Evolutionary conservation across 2,888 invertebrate genomes (phyloP).

Genomic region (Dolichomitus sp.): DNA sequence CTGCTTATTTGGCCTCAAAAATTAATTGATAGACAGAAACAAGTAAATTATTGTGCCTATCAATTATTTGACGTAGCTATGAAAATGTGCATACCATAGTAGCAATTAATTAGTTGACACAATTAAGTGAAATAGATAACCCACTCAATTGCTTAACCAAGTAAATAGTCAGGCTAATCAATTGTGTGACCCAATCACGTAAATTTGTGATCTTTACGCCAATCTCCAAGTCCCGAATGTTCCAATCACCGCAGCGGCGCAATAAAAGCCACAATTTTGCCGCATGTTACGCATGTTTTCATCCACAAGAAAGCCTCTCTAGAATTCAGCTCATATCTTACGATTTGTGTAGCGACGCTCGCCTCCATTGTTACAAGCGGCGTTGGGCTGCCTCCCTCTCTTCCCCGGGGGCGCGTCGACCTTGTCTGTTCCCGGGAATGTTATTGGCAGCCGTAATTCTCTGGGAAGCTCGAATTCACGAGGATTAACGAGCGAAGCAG

Average conservation of each 20-base stretch:
- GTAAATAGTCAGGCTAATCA: no score
- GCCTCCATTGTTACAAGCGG: conserved; percentile 80
- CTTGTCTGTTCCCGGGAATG: conserved; percentile 95
- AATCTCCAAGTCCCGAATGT: neutral
- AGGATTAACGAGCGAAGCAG: conserved; percentile 95
- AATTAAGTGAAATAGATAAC: no score
- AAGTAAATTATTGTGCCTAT: no score
- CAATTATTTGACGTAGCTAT: no score
- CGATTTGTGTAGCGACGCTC: conserved; percentile 57
- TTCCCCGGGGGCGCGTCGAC: conserved; percentile 86
- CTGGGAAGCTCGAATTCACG: conserved; percentile 95
- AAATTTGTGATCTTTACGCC: no score
- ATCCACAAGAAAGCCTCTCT: neutral
- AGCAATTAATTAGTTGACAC: no score
- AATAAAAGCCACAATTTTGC: neutral
- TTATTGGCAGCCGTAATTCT: conserved; percentile 92
- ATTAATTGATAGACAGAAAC: no score
- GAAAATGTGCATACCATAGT: no score
- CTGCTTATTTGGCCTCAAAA: no score
- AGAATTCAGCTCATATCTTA: conserved; percentile 8
- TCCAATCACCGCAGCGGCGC: neutral
- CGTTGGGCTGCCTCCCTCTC: conserved; percentile 78
- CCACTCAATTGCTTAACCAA: no score
- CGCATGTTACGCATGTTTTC: neutral
- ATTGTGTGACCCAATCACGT: no score